Conservation (phyloP, 2,888 invertebrate species). For the Macrophya annulata region DNA sequence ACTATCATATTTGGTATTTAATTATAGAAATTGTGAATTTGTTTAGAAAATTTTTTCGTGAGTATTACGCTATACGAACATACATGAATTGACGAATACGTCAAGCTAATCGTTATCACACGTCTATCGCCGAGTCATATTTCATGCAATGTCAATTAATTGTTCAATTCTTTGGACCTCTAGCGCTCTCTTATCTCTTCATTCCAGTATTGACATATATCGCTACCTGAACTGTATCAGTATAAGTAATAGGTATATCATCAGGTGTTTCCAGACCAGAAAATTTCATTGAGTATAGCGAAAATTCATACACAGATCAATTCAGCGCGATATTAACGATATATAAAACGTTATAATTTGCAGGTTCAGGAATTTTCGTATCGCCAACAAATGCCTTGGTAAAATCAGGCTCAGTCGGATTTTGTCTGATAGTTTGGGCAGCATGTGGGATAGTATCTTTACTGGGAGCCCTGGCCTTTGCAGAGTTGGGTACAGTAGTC, state of each 20-base stretch:
- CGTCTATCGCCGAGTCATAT: neutral
- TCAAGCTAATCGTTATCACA: neutral
- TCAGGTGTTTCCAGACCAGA: neutral
- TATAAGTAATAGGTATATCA: neutral
- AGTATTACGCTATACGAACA: neutral
- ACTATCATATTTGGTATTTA: neutral
- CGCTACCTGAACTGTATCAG: neutral
- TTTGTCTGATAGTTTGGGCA: slow-evolving; percentile 90
- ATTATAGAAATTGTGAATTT: neutral
- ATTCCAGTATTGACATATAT: slow-evolving; percentile 5
- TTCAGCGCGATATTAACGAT: neutral
- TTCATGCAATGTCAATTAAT: neutral
- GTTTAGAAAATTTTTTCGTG: neutral
- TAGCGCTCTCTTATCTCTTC: neutral
- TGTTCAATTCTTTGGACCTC: neutral
- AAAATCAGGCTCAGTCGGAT: slow-evolving; percentile 90
- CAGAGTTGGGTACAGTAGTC: slow-evolving; percentile 90
- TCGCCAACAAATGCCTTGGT: slow-evolving; percentile 90
- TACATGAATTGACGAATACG: neutral
- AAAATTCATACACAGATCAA: neutral
- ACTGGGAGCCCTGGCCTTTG: slow-evolving; percentile 90
- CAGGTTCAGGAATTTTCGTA: slow-evolving; percentile 91
- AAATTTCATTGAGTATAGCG: neutral
- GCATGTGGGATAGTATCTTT: slow-evolving; percentile 90
- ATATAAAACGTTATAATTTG: slow-evolving; percentile 8